phyloP scores from a whole-genome alignment of 2,797 vertebrate species.

The Chiroxiphia lanceolata region DNA sequence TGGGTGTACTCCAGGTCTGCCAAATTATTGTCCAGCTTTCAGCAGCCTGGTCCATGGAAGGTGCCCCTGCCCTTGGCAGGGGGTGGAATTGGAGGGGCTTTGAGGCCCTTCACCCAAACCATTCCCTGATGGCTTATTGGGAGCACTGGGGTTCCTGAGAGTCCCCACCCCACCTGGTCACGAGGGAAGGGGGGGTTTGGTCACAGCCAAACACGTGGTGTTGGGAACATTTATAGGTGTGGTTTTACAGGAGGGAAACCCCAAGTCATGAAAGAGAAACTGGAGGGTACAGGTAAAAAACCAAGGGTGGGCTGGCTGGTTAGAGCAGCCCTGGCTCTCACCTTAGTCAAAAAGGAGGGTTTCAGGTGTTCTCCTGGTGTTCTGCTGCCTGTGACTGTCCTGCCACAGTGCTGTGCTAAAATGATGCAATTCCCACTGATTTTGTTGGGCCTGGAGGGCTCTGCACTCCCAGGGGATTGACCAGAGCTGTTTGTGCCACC shows the following conservation, averaged over 20 bases:
- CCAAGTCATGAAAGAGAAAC: neutral
- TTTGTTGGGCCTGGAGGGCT: neutral
- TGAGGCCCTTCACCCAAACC: neutral
- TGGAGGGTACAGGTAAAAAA: neutral
- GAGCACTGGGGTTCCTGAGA: neutral
- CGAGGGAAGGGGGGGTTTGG: neutral
- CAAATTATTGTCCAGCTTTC: neutral
- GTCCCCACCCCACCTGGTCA: neutral
- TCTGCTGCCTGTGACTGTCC: neutral
- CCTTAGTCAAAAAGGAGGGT: neutral
- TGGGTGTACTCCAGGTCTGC: neutral
- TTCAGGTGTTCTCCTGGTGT: neutral
- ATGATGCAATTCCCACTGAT: neutral
- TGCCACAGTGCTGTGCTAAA: neutral
- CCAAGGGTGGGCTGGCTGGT: neutral
- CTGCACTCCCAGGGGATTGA: fast-evolving
- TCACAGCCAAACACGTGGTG: neutral
- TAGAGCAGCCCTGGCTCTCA: neutral
- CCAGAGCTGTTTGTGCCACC: neutral
- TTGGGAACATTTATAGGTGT: fast-evolving
- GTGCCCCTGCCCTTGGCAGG: neutral
- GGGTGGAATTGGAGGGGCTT: neutral
- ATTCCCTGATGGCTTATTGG: fast-evolving
- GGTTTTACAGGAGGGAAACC: neutral
- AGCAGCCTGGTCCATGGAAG: neutral